phyloP scores from a whole-genome alignment of 2,113 vertebrate species.

The Plectropomus leopardus region DNA sequence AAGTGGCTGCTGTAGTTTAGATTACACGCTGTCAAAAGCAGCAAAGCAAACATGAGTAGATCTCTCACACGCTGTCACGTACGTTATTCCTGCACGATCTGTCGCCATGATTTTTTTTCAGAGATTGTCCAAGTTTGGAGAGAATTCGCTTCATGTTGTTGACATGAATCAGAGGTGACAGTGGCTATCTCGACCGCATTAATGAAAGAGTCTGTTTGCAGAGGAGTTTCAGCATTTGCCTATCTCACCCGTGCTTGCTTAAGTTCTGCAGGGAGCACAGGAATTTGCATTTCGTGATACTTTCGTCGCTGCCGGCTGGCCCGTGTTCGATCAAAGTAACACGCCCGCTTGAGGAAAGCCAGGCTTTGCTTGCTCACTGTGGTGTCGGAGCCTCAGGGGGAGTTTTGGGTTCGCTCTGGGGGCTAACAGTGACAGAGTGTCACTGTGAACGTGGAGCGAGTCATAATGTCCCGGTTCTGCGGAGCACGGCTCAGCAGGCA shows the following conservation, averaged over 20 bases:
- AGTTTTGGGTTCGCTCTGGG: conserved; percentile 20
- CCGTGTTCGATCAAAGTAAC: conserved; percentile 17
- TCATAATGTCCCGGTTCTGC: conserved; percentile 51
- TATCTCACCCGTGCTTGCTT: conserved; percentile 32
- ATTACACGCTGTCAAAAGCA: conserved; percentile 1
- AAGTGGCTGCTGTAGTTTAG: conserved; percentile 10
- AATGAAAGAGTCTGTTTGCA: conserved; percentile 59
- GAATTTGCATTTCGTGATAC: conserved; percentile 59
- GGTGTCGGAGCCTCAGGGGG: background rate
- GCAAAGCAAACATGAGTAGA: conserved; percentile 14
- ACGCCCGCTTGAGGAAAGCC: conserved; percentile 39
- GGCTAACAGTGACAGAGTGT: conserved; percentile 42
- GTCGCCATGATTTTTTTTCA: background rate
- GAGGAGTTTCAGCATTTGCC: conserved; percentile 49
- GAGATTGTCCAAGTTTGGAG: conserved; percentile 12
- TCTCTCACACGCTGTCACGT: background rate
- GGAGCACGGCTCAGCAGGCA: conserved; percentile 22
- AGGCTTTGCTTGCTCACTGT: conserved; percentile 1
- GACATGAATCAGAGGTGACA: conserved; percentile 43
- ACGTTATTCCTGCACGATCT: background rate
- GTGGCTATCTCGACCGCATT: conserved; percentile 28
- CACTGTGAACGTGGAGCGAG: conserved; percentile 36
- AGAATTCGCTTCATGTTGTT: background rate
- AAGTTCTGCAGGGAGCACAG: background rate
- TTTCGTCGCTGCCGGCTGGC: conserved; percentile 7